These are phyloP conservation scores for Leptosomus discolor DNA, from an alignment of 2,113 vertebrate species.

Conservation along the genomic window DNA sequence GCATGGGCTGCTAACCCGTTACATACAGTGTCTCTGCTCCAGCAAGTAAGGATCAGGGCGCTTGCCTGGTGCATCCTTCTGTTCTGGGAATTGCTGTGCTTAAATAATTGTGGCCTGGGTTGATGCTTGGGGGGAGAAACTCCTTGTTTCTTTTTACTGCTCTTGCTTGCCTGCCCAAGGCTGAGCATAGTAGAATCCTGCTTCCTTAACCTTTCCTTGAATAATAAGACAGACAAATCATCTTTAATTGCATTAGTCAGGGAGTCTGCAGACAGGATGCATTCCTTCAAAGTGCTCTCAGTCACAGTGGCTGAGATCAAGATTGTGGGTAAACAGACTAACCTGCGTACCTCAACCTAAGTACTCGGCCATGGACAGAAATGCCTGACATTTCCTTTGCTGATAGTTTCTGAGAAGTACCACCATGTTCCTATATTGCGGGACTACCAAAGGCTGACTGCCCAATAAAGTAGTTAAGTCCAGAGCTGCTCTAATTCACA, in stretches of 20 bases:
- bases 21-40: neutral
- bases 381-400: neutral
- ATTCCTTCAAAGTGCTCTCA: neutral
- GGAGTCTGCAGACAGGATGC: neutral
- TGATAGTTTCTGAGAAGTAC: neutral
- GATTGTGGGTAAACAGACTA: neutral
- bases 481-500: neutral
- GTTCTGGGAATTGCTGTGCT: neutral
- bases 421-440: neutral
- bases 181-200: neutral
- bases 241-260: neutral
- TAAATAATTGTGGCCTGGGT: constrained; percentile 17
- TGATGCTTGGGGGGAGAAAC: neutral
- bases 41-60: neutral
- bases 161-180: constrained; percentile 2
- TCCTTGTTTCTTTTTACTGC: neutral
- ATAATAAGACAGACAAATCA: neutral
- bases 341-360: neutral
- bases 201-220: neutral
- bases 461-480: neutral
- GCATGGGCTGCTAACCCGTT: neutral
- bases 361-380: neutral
- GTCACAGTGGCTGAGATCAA: neutral
- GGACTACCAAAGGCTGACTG: neutral
- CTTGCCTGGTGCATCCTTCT: constrained; percentile 5